Evolutionary conservation across 2,797 vertebrate species (phyloP), one percentile per base, ranked within the genome.

Genomic region (Cossypha niveicapilla): DNA sequence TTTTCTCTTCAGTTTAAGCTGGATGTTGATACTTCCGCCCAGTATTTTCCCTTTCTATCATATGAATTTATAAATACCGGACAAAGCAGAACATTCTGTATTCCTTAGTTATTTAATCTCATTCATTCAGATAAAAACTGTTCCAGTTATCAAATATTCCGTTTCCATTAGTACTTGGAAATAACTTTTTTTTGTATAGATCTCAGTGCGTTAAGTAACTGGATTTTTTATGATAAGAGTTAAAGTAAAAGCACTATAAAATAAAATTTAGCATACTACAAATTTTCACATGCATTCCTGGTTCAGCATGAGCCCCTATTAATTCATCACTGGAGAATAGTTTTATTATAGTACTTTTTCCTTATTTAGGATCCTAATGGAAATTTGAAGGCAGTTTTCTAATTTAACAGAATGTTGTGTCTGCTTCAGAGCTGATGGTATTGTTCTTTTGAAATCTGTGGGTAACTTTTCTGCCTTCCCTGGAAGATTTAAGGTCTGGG

Each of bases 181-280:
- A 68, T 88, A 84, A 84, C 42, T 80, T 79, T 70, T 78, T 88
- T 86, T 75, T n/a, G 7, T 62, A 16, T 44, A 60, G 79, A 78
- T 91, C 67, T 88, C 2, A 1, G 35, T 88, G 70, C 2, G 3
- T 87, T 86, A 77, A 90, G 47, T 91, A 88, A 85, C 79, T 56
- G 60, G 47, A n/a, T 67, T 75, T 92, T 94, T 94, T 79, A 63
- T 82, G 30, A 50, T 86, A 65, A 68, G 60, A 74, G 53, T 92
- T 85, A 56, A 86, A 80, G 58, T 77, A 67, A 84, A 88, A 94
- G 80, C 78, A 44, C 78, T 94, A 70, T 85, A 74, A 94, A 94
- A 82, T 47, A 25, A 51, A 85, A 74, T 82, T 74, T 50, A 90
- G 53, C 63, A 66, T 73, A 18, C 51, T 75, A 25, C 76, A 65